Percentiles rank a stretch among this genome's conserved stretches.
Conservation (phyloP, 2,113 vertebrate species). For the Podilymbus podiceps region DNA sequence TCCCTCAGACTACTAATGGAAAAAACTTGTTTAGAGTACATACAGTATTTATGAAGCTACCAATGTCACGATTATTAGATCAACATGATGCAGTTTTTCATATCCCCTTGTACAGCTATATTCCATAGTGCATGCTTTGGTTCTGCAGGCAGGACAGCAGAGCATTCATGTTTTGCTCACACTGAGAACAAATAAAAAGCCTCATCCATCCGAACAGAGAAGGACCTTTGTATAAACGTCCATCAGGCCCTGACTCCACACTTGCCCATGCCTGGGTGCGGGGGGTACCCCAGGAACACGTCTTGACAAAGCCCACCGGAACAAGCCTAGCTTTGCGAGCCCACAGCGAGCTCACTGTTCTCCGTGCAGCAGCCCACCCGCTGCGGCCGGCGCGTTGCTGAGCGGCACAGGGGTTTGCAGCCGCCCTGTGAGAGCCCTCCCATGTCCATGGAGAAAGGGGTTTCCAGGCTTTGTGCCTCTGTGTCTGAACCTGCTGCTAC, state of each 20-base stretch:
- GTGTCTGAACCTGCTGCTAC: background rate
- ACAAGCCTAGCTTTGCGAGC: background rate
- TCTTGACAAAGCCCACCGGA: background rate
- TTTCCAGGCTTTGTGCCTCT: background rate
- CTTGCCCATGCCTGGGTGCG: background rate
- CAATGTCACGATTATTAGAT: constrained; percentile 78
- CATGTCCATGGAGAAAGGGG: background rate
- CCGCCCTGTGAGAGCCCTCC: background rate
- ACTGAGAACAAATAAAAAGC: constrained; percentile 34
- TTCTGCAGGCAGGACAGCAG: constrained; percentile 67
- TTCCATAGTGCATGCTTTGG: constrained; percentile 75
- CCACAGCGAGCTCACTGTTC: background rate
- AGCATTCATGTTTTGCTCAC: constrained; percentile 55
- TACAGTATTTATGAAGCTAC: constrained; percentile 87
- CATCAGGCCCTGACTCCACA: background rate
- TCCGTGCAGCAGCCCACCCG: background rate
- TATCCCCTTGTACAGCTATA: constrained; percentile 70
- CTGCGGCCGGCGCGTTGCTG: fast-evolving
- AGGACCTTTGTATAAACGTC: background rate
- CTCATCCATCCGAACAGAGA: background rate
- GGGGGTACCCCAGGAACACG: background rate
- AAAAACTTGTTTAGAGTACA: constrained; percentile 80
- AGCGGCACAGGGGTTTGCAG: background rate
- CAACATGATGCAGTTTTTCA: constrained; percentile 70
- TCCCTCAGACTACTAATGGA: constrained; percentile 81